phyloP scores from a whole-genome alignment of 2,888 invertebrate species.

The Meiosimyza platycephala region DNA sequence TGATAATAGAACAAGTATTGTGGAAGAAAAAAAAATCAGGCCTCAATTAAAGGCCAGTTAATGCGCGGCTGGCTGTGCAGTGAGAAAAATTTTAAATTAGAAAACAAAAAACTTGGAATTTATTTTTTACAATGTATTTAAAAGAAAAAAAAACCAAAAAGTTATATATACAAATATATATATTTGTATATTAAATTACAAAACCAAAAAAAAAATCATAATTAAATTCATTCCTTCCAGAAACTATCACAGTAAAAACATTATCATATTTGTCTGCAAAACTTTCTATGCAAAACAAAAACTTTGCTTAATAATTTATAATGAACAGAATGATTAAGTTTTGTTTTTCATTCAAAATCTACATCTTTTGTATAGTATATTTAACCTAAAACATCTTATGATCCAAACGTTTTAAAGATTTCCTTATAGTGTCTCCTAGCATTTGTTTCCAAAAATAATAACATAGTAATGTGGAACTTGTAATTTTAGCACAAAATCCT shows the following conservation, averaged over 20 bases:
- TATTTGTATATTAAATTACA: background rate
- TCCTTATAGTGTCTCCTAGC: too few species aligned
- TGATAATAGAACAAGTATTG: background rate
- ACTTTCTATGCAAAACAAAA: slow-evolving; percentile 1
- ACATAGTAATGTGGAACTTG: too few species aligned
- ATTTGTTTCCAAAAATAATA: too few species aligned
- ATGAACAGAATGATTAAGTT: too few species aligned
- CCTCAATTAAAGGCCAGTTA: background rate
- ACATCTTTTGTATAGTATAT: too few species aligned
- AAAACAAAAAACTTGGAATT: slow-evolving; percentile 1
- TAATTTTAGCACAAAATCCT: too few species aligned
- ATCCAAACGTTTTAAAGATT: too few species aligned
- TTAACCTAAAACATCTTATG: too few species aligned
- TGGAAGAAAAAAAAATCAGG: background rate
- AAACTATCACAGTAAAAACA: too few species aligned
- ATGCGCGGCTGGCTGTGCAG: slow-evolving; percentile 30
- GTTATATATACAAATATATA: background rate
- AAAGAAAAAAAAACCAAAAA: slow-evolving; percentile 20
- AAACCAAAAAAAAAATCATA: background rate
- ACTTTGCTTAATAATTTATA: background rate
- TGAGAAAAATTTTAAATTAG: slow-evolving; percentile 13
- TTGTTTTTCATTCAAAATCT: too few species aligned
- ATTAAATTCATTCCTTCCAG: background rate
- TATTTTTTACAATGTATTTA: slow-evolving; percentile 7
- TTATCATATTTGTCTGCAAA: too few species aligned